These are phyloP conservation scores for Andrena flavipes DNA, from an alignment of 2,888 invertebrate genomes.

Conservation along the genomic window DNA sequence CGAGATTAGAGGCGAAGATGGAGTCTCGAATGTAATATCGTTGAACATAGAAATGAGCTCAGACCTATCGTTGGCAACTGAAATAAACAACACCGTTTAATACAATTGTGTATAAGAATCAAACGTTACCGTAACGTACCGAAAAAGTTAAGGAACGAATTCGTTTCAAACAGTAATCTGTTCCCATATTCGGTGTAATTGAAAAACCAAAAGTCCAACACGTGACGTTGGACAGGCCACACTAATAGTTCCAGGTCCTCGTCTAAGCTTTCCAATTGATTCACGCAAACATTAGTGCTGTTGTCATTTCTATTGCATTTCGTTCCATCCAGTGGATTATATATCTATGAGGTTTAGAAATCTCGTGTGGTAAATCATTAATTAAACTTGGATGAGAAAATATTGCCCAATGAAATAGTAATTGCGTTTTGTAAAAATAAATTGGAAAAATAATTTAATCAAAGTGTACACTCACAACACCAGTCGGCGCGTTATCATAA, in stretches of 20 bases:
- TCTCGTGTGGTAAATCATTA: neutral
- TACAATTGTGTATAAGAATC: neutral
- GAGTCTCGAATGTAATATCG: constrained; percentile 82
- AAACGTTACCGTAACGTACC: constrained; percentile 1
- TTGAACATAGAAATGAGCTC: constrained; percentile 82
- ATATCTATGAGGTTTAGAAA: constrained; percentile 86
- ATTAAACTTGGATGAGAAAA: neutral
- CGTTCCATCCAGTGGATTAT: constrained; percentile 92
- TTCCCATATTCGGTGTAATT: constrained; percentile 22
- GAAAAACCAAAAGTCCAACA: constrained; percentile 39
- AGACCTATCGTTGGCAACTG: constrained; percentile 5
- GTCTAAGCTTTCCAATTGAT: constrained; percentile 89
- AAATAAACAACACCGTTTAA: neutral
- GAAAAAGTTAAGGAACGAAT: neutral
- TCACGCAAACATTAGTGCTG: constrained; percentile 87
- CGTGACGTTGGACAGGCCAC: constrained; percentile 18
- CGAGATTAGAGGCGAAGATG: constrained; percentile 83
- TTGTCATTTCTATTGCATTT: constrained; percentile 79
- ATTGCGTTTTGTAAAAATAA: neutral
- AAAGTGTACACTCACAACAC: constrained; percentile 46
- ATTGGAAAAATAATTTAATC: neutral
- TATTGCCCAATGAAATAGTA: too few relatives aligned
- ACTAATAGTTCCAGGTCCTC: constrained; percentile 76
- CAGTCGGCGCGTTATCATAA: neutral
- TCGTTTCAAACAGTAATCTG: neutral